A percentile compares a stretch with the other conserved stretches of the same genome.
These are phyloP conservation scores for Magallana gigas DNA, from an alignment of 1,140 invertebrate species.

Conservation along the genomic window DNA sequence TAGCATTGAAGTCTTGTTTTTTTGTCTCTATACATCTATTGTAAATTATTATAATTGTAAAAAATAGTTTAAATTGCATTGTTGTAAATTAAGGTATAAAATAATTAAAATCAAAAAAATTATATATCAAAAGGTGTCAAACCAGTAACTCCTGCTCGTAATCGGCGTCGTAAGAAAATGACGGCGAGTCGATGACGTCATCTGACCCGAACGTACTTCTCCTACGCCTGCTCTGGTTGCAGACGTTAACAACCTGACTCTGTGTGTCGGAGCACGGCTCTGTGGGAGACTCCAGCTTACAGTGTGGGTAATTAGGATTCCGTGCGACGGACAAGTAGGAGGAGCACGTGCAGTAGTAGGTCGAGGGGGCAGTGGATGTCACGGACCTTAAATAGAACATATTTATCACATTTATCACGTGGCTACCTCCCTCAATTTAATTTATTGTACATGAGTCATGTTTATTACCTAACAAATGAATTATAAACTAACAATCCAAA, in stretches of 20 bases:
- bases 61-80: too few species aligned
- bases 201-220: neutral
- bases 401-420: too few species aligned
- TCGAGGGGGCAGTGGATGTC: neutral
- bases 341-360: constrained; percentile 6
- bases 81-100: too few species aligned
- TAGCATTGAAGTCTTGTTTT: too few species aligned
- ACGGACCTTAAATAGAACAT: neutral
- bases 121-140: neutral
- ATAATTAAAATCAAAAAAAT: too few species aligned
- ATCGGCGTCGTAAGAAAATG: neutral
- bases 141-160: constrained; percentile 11
- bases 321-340: neutral
- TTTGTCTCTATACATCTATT: too few species aligned
- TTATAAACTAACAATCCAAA: too few species aligned
- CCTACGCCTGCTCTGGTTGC: neutral
- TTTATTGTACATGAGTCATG: too few species aligned
- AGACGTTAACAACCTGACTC: neutral
- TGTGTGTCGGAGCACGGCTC: neutral
- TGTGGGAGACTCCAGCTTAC: neutral
- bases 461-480: too few species aligned
- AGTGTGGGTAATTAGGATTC: constrained; percentile 8
- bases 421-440: too few species aligned
- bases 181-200: neutral
- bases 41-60: too few species aligned